phyloP scores from a whole-genome alignment of 92 coral and sea anemone species.

The Chrysogorgia sp. region DNA sequence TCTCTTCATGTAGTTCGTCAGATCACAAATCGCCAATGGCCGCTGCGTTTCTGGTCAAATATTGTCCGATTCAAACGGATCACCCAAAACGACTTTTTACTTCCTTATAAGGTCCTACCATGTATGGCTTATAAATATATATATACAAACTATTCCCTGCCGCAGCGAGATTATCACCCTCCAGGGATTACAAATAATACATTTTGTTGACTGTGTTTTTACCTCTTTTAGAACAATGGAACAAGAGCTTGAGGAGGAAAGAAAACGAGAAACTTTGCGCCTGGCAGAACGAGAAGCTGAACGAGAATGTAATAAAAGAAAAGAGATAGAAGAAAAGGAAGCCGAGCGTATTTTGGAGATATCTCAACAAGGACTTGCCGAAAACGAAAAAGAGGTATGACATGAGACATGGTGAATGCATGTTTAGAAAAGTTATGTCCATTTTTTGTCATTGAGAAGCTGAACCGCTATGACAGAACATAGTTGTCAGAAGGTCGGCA shows the following conservation, averaged over 20 bases:
- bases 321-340: conserved; percentile 76
- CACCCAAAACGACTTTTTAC: no score
- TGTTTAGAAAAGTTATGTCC: no score
- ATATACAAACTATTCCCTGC: no score
- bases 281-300: conserved; percentile 96
- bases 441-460: background rate
- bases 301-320: conserved; percentile 71
- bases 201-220: background rate
- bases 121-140: no score
- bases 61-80: no score
- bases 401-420: background rate
- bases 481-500: no score
- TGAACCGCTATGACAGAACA: background rate
- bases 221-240: conserved; percentile 71
- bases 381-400: conserved; percentile 87
- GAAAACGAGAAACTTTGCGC: conserved; percentile 85
- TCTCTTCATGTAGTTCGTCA: no score
- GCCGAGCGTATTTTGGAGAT: conserved; percentile 75
- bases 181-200: background rate
- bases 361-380: conserved; percentile 91
- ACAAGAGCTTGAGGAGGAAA: conserved; percentile 87
- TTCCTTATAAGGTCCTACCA: no score
- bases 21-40: no score
- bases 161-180: no score
- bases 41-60: no score